A percentile compares a stretch with the other conserved stretches of the same genome.
Conservation (phyloP, 2,888 invertebrate species). For the Sarcophaga variegata region DNA sequence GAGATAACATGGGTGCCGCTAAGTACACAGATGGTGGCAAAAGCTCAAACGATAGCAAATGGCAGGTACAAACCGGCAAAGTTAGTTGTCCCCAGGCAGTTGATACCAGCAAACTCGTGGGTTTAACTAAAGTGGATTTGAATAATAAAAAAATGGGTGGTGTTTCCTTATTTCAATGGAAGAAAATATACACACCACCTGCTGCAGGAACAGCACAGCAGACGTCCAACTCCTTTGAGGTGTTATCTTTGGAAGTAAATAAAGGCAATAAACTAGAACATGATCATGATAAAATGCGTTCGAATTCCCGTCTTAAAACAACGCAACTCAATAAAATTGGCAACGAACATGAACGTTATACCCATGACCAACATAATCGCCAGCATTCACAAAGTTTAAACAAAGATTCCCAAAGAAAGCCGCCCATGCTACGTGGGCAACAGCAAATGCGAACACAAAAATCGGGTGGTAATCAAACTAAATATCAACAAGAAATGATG, state of each 20-base stretch:
- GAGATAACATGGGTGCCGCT: background rate
- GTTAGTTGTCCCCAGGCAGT: constrained; percentile 77
- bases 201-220: constrained; percentile 73
- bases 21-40: constrained; percentile 45
- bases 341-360: constrained; percentile 79
- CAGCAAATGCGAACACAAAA: constrained; percentile 77
- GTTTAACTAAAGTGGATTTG: constrained; percentile 76
- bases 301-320: background rate
- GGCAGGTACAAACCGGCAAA: constrained; percentile 80
- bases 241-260: constrained; percentile 77
- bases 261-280: constrained; percentile 13
- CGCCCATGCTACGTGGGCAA: constrained; percentile 75
- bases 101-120: constrained; percentile 78
- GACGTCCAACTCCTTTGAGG: constrained; percentile 78
- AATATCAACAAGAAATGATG: constrained; percentile 77
- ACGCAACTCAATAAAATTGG: constrained; percentile 75
- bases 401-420: constrained; percentile 82
- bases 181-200: constrained; percentile 71
- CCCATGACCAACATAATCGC: constrained; percentile 71
- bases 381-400: background rate
- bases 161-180: constrained; percentile 76
- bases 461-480: constrained; percentile 80
- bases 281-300: constrained; percentile 71
- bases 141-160: constrained; percentile 78
- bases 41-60: constrained; percentile 75